Percentiles rank a stretch among this genome's conserved stretches.
These are phyloP conservation scores for Catocala fraxini DNA, from an alignment of 2,888 invertebrate genomes.

Conservation along the genomic window DNA sequence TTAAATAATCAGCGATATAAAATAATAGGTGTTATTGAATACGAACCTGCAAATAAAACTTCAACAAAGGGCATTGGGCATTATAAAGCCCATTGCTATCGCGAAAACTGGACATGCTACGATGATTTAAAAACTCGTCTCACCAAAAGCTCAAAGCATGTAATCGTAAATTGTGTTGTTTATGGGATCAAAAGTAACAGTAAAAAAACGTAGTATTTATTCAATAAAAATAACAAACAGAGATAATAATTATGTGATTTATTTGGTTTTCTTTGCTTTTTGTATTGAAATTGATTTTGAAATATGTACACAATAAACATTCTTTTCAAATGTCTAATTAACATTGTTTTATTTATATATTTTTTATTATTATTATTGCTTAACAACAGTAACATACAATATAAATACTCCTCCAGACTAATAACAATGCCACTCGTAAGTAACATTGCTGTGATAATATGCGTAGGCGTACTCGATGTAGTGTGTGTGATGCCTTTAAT, in stretches of 20 bases:
- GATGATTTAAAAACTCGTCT: conserved; percentile 9
- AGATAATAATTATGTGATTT: conserved; percentile 2
- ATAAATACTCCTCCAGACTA: no score
- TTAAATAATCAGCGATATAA: conserved; percentile 6
- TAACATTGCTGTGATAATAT: no score
- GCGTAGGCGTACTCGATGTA: no score
- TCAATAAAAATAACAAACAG: conserved; percentile 9
- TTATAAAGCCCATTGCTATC: conserved; percentile 9
- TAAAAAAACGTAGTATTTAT: conserved; percentile 6
- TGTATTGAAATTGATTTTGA: conserved; percentile 10
- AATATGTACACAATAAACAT: conserved; percentile 10
- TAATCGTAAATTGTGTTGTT: conserved; percentile 9
- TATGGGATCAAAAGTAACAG: conserved; percentile 6
- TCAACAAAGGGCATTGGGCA: conserved; percentile 9
- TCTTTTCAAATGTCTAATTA: conserved; percentile 4
- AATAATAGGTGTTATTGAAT: conserved; percentile 11
- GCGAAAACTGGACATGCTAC: conserved; percentile 10
- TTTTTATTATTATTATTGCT: conserved; percentile 3
- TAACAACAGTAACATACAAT: background rate
- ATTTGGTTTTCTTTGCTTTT: conserved; percentile 5
- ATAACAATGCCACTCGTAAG: no score
- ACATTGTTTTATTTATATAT: conserved; percentile 4
- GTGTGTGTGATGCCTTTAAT: no score
- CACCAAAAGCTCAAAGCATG: conserved; percentile 5
- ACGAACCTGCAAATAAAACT: conserved; percentile 6